phyloP scores from a whole-genome alignment of 2,888 invertebrate species.

The Diloba caeruleocephala region DNA sequence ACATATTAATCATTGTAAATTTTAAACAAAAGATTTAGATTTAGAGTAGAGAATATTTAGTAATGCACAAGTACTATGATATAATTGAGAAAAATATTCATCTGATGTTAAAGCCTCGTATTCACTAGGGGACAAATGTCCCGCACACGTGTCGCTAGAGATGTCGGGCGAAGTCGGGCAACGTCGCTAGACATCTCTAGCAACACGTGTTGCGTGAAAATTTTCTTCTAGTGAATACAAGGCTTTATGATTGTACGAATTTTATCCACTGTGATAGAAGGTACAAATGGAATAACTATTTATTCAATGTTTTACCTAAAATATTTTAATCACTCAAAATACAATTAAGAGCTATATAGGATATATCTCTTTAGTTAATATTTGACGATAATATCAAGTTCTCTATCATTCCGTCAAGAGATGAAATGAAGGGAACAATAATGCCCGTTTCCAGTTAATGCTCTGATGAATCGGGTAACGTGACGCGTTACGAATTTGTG shows the following conservation, averaged over 20 bases:
- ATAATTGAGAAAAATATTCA: no score
- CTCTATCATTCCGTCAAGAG: conserved; percentile 65
- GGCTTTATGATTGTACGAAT: background rate
- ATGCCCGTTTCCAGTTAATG: conserved; percentile 78
- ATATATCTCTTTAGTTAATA: conserved; percentile 68
- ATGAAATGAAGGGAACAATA: conserved; percentile 74
- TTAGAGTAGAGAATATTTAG: no score
- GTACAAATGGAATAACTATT: conserved; percentile 8
- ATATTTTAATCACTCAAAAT: conserved; percentile 4
- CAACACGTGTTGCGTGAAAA: no score
- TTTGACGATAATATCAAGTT: conserved; percentile 72
- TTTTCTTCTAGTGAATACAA: no score
- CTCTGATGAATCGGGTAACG: conserved; percentile 71
- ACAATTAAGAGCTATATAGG: conserved; percentile 7
- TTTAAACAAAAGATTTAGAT: no score
- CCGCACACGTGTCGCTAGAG: no score
- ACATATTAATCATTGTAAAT: no score
- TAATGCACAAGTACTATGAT: no score
- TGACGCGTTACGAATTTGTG: conserved; percentile 64
- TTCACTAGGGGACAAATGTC: no score
- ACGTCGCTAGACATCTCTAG: no score
- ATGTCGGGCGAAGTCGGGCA: background rate
- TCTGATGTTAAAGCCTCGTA: no score
- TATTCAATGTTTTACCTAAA: conserved; percentile 12
- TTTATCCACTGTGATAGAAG: background rate